phyloP scores from a whole-genome alignment of 2,113 vertebrate species.

The Holacanthus passer region DNA sequence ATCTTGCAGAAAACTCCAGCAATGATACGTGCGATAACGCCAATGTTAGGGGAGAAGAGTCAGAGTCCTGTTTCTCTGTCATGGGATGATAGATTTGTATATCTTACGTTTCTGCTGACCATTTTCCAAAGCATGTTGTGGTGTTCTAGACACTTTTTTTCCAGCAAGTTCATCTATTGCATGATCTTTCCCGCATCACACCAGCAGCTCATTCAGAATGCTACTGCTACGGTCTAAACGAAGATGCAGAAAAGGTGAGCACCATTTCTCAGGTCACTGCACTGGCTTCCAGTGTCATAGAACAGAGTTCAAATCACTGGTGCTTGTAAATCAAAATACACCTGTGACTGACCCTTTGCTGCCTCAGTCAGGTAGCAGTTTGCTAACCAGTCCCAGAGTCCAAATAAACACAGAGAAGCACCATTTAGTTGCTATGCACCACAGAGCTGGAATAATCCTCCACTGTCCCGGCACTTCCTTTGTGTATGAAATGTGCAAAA shows the following conservation, averaged over 20 bases:
- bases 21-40: constrained; percentile 48
- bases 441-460: too few species aligned
- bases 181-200: not conserved
- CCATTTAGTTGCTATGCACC: not conserved
- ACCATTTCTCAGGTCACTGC: not conserved
- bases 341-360: not conserved
- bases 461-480: not conserved
- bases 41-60: constrained; percentile 53
- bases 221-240: not conserved
- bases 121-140: not conserved
- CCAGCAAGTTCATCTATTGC: not conserved
- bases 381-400: not conserved
- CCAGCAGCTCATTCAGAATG: not conserved
- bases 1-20: constrained; percentile 32
- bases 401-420: not conserved
- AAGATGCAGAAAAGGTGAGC: not conserved
- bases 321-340: not conserved
- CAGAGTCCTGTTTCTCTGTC: constrained; percentile 11
- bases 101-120: not conserved
- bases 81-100: constrained; percentile 2
- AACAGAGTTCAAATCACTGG: not conserved
- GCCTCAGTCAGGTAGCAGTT: not conserved
- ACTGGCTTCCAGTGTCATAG: not conserved
- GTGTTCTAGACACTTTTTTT: not conserved
- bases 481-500: not conserved